phyloP scores from a whole-genome alignment of 1,140 invertebrate genomes.

The Polypedilum vanderplanki region DNA sequence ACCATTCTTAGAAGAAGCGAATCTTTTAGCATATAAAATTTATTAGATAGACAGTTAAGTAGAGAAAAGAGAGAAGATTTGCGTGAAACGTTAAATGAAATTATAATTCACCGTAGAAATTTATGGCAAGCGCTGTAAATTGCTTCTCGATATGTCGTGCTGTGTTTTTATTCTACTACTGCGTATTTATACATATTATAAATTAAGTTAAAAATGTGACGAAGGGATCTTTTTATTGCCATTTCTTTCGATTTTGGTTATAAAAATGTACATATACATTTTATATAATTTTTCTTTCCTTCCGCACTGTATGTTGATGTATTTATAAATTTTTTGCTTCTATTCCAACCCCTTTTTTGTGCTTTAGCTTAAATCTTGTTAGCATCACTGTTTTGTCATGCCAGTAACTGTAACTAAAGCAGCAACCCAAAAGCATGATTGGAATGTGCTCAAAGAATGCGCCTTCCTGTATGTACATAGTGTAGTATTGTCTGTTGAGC shows the following conservation, averaged over 20 bases:
- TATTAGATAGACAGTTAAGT: background rate
- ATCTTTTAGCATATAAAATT: background rate
- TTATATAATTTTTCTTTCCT: constrained; percentile 10
- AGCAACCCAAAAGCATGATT: background rate
- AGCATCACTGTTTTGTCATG: background rate
- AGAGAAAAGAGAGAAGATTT: background rate
- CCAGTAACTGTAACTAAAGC: background rate
- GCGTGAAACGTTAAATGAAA: constrained; percentile 17
- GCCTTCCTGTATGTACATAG: constrained; percentile 8
- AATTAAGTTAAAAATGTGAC: background rate
- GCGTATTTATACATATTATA: constrained; percentile 2
- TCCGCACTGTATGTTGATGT: background rate
- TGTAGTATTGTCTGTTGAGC: background rate
- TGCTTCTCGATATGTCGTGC: background rate
- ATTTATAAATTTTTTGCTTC: too few relatives aligned
- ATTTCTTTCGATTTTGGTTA: background rate
- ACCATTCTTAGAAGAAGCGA: background rate
- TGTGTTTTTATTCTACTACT: background rate
- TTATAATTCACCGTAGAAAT: constrained; percentile 13
- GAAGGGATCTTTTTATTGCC: too few relatives aligned
- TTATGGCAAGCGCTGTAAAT: constrained; percentile 5
- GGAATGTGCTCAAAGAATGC: constrained; percentile 5
- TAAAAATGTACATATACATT: too few relatives aligned
- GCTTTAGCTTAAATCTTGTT: background rate
- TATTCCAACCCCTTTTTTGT: too few relatives aligned